A percentile compares a stretch with the other conserved stretches of the same genome.
Evolutionary conservation across 2,113 vertebrate genomes (phyloP).

Genomic region (Pollachius pollachius): DNA sequence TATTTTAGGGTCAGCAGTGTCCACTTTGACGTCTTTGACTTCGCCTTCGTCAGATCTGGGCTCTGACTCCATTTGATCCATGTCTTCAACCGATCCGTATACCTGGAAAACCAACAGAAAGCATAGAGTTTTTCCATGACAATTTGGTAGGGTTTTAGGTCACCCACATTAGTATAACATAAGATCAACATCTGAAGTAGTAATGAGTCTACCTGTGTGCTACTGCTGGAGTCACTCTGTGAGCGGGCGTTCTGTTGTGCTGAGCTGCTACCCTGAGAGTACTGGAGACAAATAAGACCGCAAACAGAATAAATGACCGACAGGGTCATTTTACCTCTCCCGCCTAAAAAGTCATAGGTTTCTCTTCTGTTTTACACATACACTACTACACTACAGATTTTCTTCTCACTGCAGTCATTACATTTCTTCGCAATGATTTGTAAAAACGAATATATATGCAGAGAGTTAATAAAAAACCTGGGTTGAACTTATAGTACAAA

Average conservation of each 20-base stretch:
- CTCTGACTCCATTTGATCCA: constrained; percentile 69
- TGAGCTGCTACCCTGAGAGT: constrained; percentile 89
- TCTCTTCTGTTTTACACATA: too few species aligned
- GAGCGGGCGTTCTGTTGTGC: constrained; percentile 81
- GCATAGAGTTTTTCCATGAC: background rate
- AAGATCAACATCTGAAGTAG: background rate
- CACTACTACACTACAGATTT: too few species aligned
- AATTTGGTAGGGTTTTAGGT: too few species aligned
- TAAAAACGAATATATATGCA: too few species aligned
- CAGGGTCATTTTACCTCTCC: too few species aligned
- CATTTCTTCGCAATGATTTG: too few species aligned
- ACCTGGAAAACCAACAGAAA: constrained; percentile 71
- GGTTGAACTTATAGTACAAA: too few species aligned
- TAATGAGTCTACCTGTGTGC: constrained; percentile 81
- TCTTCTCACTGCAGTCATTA: too few species aligned
- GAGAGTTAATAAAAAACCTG: too few species aligned
- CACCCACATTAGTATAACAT: too few species aligned
- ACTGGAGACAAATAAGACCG: constrained; percentile 64
- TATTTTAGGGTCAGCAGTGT: constrained; percentile 76
- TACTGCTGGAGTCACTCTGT: constrained; percentile 89
- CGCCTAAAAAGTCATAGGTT: too few species aligned
- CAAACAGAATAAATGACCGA: background rate
- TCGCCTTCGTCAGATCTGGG: constrained; percentile 75
- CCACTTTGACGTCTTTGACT: constrained; percentile 58
- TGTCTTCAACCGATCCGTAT: constrained; percentile 87